Base-by-base conservation (phyloP, 2,888 invertebrate species). In the Petrophora chlorosata region DNA sequence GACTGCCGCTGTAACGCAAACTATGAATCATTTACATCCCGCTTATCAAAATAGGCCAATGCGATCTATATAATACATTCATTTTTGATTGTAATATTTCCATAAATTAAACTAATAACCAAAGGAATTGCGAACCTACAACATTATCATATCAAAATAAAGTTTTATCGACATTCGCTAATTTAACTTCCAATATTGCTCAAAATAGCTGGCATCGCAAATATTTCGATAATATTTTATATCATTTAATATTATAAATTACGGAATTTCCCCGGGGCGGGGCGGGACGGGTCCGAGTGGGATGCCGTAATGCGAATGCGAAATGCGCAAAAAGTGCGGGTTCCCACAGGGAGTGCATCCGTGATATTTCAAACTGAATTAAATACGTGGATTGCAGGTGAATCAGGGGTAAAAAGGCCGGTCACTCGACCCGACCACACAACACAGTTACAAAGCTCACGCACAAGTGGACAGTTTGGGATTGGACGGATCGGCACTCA, bases 351-450 rank as follows among this genome's bases (percentile, higher is more conserved):
- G 48, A 44, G 57, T 73, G 75, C 71, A 72, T 69, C 66, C 66
- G 59, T 73, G 81, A 79, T 80, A 72, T 74, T 74, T 74, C 65
- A 70, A 54, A 56, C 79, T 66, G 80, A 85, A 89, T 88, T 85
- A 88, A 88, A 87, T 87, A 88, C 88, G 88, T 88, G 88, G 70
- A 76, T 72, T 77, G 87, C 84, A 86, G 76, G 73, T 78, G 73
- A 79, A 87, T 76, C 63, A 71, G 69, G 59, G 65, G 65, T 45
- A 45, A 41, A 59, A 70, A 65, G 25, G 69, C 63, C 71, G 72
- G 83, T 77, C 76, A 79, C 79, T 77, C 40, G 69, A 67, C 53
- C 76, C 71, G 7, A 19, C 10, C 10, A 7, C n/a, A 10, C 10
- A 10, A n/a, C 9, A 7, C 40, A 40, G 40, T 26, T 2, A 2